Conservation (phyloP, 2,113 vertebrate genomes). For the Cephalopterus ornatus region DNA sequence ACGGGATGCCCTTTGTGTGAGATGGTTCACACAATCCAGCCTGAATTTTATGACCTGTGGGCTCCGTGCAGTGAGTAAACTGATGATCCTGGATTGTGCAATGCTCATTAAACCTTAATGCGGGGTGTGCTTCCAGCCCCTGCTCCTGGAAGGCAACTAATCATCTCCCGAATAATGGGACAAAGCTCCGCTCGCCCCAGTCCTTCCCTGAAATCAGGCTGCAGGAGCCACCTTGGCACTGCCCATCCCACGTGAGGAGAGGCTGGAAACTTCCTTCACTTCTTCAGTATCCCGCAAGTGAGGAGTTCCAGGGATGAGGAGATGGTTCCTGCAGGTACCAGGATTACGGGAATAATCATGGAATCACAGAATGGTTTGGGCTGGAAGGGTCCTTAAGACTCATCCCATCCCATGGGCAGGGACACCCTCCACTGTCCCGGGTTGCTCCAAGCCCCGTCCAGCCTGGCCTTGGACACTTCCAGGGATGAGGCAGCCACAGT, state of each 20-base stretch:
- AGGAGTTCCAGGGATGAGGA: not conserved
- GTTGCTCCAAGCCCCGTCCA: rapidly evolving
- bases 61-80: conserved; percentile 17
- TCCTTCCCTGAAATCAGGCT: not conserved
- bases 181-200: not conserved
- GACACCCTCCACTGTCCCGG: not conserved
- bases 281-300: too few species aligned
- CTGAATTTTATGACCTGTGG: conserved; percentile 62
- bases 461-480: rapidly evolving
- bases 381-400: not conserved
- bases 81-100: not conserved
- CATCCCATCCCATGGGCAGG: not conserved
- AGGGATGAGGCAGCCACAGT: not conserved
- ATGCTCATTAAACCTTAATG: conserved; percentile 10
- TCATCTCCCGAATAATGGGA: not conserved
- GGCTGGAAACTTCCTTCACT: not conserved
- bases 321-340: not conserved
- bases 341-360: not conserved
- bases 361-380: not conserved
- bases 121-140: not conserved
- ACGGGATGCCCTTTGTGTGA: conserved; percentile 59
- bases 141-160: not conserved
- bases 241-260: not conserved
- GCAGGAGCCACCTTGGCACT: not conserved
- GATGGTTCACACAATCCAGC: conserved; percentile 4